Evolutionary conservation across 2,113 vertebrate species (phyloP).

Genomic region (Onychorhynchus coronatus): DNA sequence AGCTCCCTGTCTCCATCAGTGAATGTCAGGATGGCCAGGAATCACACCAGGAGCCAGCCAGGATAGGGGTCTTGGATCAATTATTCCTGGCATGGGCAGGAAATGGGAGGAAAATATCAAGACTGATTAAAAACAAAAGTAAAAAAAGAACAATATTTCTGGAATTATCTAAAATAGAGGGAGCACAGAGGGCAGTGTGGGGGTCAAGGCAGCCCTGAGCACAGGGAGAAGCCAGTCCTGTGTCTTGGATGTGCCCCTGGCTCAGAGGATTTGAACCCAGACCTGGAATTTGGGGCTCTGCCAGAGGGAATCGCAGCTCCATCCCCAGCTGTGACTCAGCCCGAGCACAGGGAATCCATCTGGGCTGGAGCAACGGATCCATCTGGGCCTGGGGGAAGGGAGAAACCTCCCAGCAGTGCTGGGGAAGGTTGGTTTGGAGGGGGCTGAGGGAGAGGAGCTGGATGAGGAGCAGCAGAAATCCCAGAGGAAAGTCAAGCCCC

Average conservation of each 20-base stretch:
- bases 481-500: neutral
- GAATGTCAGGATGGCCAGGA: neutral
- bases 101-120: neutral
- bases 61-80: neutral
- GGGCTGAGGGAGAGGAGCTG: neutral
- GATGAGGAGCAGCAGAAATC: neutral
- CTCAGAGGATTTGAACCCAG: neutral
- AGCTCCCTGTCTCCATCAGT: neutral
- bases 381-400: neutral
- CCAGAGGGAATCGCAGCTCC: neutral
- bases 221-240: neutral
- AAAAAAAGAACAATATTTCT: neutral
- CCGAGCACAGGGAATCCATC: neutral
- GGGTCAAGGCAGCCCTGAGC: no score
- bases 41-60: neutral
- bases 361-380: neutral
- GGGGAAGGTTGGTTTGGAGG: rapidly evolving
- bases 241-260: neutral
- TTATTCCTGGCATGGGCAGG: neutral
- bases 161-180: neutral
- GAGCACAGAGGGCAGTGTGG: rapidly evolving
- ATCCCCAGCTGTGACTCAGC: neutral
- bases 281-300: neutral
- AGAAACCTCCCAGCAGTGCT: rapidly evolving
- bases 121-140: neutral